Base-by-base conservation (phyloP, 2,797 vertebrate genomes). In the Lithobates pipiens region DNA sequence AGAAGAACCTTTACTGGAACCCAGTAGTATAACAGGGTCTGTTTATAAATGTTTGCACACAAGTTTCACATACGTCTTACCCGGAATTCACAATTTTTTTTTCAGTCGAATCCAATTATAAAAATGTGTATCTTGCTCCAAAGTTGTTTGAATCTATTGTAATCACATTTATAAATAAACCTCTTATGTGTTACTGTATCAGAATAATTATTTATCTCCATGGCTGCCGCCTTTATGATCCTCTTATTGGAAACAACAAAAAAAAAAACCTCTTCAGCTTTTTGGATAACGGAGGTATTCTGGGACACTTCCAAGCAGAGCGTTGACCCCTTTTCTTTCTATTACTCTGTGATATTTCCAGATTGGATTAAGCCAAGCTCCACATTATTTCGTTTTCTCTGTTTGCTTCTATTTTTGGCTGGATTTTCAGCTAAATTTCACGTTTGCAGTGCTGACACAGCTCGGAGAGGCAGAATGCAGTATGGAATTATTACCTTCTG, bases 401-500 rank as follows among this genome's bases (percentile, higher is more conserved):
- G 18, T 61, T 61, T 34, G 23, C n/a, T 57, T 61, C 50, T 39
- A 36, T 9, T 63, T 63, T 34, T 11, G 32, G 54, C 27, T 27
- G 57, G 44, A 76, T 44, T 29, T n/a, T 23, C 36, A 42, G 71
- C 46, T 39, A 77, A 39, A 39, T 65, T 63, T 65, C 76, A 34
- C 54, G 63, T 65, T 65, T 65, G 54, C 57, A 63, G 76, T 10
- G 76, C 32, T 63, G 76, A 77, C 50, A 57, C 76, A 25, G 76
- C 32, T 57, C 27, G 54, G 21, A 61, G 16, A 10, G 32, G 23
- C 76, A 21, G 34, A 25, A 77, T 39, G 54, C 57, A 13, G 13
- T 42, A 16, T 23, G n/a, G 34, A 65, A 63, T 63, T 13, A 57
- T 77, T 11, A 25, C 76, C 54, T 34, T 76, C 44, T 57, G 73